phyloP scores from a whole-genome alignment of 1,140 invertebrate genomes.

The Ostrea edulis region DNA sequence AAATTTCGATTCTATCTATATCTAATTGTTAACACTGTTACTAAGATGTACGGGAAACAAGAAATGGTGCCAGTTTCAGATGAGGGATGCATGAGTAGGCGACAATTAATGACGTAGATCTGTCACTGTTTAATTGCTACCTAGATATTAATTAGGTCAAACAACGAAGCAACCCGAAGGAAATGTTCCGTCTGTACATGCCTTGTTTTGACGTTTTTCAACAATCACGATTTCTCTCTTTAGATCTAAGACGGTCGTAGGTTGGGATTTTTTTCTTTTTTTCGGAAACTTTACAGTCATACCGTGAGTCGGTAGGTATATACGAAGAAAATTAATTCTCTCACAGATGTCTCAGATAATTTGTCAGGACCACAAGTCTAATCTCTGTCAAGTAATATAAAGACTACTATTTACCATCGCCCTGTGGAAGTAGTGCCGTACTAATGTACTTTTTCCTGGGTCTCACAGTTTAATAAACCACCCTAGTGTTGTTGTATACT shows the following conservation, averaged over 20 bases:
- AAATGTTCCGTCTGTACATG: not conserved
- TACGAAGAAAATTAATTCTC: no score
- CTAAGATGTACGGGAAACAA: not conserved
- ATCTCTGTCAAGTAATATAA: no score
- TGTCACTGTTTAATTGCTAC: constrained; percentile 37
- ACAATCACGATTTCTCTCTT: not conserved
- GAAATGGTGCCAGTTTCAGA: not conserved
- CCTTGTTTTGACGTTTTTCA: constrained; percentile 1
- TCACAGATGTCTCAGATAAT: no score
- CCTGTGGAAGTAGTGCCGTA: no score
- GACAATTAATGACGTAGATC: not conserved
- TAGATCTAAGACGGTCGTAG: not conserved
- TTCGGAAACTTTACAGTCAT: not conserved
- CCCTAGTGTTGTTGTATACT: no score
- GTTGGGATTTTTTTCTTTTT: not conserved
- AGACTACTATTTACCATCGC: no score
- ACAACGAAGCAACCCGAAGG: not conserved
- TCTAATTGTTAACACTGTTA: not conserved
- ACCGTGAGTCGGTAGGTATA: no score
- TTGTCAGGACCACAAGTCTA: no score
- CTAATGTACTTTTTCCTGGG: no score
- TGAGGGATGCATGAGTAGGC: not conserved
- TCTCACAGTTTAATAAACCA: no score
- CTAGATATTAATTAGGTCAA: not conserved
- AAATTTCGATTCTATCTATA: not conserved